phyloP scores from a whole-genome alignment of 2,113 vertebrate species.

The Dipodomys ordii region DNA sequence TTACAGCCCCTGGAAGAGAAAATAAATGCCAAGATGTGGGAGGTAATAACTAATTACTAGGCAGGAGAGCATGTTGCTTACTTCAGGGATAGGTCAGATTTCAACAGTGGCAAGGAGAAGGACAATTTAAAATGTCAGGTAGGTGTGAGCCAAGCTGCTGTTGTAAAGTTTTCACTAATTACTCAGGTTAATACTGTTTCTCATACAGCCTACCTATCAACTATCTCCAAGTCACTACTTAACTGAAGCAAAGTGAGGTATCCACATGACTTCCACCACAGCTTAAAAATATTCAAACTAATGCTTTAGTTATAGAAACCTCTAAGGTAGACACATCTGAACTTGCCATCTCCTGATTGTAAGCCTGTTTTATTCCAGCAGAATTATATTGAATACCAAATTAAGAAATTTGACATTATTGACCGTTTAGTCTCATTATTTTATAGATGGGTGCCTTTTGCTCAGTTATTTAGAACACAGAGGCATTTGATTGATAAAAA shows the following conservation, averaged over 20 bases:
- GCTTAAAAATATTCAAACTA: not conserved
- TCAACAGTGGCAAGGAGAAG: not conserved
- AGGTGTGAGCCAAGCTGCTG: not conserved
- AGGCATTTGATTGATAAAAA: not conserved
- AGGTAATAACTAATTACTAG: no score
- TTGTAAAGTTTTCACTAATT: not conserved
- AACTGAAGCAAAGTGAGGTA: not conserved
- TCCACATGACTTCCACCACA: not conserved
- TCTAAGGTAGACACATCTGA: not conserved
- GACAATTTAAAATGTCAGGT: not conserved
- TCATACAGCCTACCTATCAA: not conserved
- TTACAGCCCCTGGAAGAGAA: not conserved
- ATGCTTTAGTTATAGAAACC: not conserved
- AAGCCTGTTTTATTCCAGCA: constrained; percentile 5
- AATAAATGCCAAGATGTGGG: not conserved
- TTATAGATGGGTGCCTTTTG: not conserved
- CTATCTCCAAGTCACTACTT: not conserved
- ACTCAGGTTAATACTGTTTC: not conserved
- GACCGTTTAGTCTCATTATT: not conserved
- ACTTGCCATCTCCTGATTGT: not conserved
- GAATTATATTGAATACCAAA: not conserved
- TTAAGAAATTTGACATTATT: constrained; percentile 32
- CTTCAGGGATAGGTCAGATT: not conserved
- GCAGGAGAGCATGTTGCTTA: not conserved
- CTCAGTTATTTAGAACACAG: not conserved